Evolutionary conservation across 2,888 invertebrate species (phyloP).

Genomic region (Diabrotica balteata): DNA sequence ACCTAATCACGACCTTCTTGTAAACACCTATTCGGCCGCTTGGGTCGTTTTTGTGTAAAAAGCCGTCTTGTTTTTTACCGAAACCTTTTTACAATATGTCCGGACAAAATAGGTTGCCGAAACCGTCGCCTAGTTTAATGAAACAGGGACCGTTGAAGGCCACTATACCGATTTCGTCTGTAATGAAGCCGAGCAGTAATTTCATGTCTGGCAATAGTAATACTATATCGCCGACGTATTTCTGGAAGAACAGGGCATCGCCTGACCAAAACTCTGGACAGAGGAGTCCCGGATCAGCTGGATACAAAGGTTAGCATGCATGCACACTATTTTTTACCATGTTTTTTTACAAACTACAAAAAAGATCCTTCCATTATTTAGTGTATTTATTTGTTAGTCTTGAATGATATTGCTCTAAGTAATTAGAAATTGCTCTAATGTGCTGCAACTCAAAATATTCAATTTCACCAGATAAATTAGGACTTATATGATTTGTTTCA

Average conservation of each 20-base stretch:
- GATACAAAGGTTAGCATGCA: conserved; percentile 69
- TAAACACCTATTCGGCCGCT: conserved; percentile 14
- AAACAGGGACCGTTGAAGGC: conserved; percentile 77
- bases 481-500: no score
- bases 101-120: conserved; percentile 62
- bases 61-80: conserved; percentile 12
- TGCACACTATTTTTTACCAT: conserved; percentile 31
- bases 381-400: no score
- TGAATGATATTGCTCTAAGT: no score
- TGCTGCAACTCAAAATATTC: no score
- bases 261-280: conserved; percentile 76
- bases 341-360: not conserved
- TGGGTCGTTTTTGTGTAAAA: conserved; percentile 30
- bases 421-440: no score
- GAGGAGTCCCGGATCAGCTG: conserved; percentile 75
- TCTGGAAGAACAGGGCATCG: conserved; percentile 71
- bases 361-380: no score
- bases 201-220: conserved; percentile 71
- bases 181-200: conserved; percentile 68
- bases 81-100: conserved; percentile 36
- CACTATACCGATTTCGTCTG: conserved; percentile 77
- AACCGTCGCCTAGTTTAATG: conserved; percentile 71
- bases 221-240: conserved; percentile 70
- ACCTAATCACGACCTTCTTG: conserved; percentile 10
- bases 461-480: no score